These are phyloP conservation scores for Acrocephalus kingi DNA, from an alignment of 2,113 vertebrate genomes.

Conservation along the genomic window DNA sequence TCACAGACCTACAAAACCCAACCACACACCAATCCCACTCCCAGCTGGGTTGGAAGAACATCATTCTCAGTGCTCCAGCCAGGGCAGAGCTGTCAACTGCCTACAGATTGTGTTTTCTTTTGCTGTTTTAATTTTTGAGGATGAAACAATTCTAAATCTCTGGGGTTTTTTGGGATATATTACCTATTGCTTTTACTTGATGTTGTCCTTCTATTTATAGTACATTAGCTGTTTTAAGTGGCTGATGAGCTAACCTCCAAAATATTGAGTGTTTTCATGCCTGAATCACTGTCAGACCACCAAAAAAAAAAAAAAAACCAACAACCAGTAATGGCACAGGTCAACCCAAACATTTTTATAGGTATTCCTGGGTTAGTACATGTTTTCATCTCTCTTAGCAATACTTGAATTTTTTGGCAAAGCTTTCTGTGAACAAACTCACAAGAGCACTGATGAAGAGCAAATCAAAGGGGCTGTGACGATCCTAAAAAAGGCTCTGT, in stretches of 20 bases:
- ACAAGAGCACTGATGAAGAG: background rate
- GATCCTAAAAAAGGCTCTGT: slow-evolving; percentile 6
- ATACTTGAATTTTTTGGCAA: background rate
- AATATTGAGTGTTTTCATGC: background rate
- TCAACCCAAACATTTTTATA: background rate
- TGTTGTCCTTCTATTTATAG: background rate
- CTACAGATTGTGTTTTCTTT: background rate
- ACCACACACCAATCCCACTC: rapidly evolving
- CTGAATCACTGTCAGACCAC: background rate
- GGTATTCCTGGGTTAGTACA: background rate
- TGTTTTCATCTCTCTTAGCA: background rate
- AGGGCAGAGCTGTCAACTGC: background rate
- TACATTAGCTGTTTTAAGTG: background rate
- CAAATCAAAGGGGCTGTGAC: background rate
- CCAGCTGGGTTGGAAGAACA: background rate
- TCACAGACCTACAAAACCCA: background rate
- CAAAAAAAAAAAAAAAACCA: background rate
- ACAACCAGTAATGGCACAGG: background rate
- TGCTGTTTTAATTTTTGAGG: background rate
- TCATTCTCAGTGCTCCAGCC: background rate
- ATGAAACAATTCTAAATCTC: background rate
- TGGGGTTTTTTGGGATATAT: background rate
- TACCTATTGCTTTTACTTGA: background rate
- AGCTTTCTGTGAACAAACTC: background rate
- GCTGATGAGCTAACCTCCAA: background rate